phyloP scores from a whole-genome alignment of 1,140 invertebrate species.

The Chionoecetes opilio region DNA sequence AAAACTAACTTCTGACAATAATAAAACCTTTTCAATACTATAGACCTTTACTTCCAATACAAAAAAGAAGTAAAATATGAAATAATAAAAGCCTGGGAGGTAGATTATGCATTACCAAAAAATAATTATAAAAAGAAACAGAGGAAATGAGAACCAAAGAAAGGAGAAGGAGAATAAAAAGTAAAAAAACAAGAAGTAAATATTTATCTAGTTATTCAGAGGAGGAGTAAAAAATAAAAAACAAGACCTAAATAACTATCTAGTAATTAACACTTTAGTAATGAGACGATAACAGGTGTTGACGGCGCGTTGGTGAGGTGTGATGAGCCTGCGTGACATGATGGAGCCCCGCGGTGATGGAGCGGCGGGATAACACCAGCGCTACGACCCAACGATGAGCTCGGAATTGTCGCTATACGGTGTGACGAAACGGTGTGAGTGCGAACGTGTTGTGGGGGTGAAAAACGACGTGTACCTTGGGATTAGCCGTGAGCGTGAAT shows the following conservation, averaged over 20 bases:
- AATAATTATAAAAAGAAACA: background rate
- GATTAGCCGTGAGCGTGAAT: background rate
- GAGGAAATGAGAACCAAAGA: background rate
- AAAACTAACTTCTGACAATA: no score
- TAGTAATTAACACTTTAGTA: background rate
- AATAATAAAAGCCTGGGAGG: no score
- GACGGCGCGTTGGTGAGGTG: background rate
- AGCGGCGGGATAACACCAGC: background rate
- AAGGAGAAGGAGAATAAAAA: background rate
- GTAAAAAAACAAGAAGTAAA: background rate
- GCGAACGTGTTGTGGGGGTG: background rate
- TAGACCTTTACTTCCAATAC: no score
- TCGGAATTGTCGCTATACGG: background rate
- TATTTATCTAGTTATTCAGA: background rate
- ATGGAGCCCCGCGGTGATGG: background rate
- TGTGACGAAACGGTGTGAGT: background rate
- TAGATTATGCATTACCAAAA: background rate
- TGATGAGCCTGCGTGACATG: background rate
- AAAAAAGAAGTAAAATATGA: no score
- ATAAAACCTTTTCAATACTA: no score
- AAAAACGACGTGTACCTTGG: background rate
- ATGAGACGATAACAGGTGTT: background rate
- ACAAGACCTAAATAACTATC: background rate
- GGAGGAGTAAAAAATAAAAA: no score
- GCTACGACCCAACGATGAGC: background rate